Conservation (phyloP, 1,140 invertebrate genomes). For the Augochlora pura region DNA sequence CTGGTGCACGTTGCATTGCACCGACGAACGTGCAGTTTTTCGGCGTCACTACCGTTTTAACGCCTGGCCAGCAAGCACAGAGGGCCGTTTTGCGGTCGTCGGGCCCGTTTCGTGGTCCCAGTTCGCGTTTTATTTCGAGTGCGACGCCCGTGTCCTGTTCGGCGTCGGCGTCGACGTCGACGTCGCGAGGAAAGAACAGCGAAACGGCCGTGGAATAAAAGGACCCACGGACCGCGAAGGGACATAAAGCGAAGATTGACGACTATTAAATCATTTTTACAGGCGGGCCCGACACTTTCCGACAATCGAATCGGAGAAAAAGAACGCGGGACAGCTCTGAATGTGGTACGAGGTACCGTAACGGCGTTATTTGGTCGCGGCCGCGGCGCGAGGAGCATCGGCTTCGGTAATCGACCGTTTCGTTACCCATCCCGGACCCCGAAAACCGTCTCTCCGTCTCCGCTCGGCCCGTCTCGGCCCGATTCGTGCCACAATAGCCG, state of each 20-base stretch:
- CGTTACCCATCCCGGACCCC: background rate
- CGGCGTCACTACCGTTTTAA: no score
- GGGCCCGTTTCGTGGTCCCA: background rate
- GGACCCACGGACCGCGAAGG: background rate
- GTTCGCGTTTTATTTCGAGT: constrained; percentile 21
- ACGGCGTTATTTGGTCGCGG: constrained; percentile 34
- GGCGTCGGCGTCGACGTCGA: no score
- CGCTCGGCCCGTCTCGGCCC: no score
- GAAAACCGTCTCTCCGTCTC: background rate
- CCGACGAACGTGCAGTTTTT: no score
- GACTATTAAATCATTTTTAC: constrained; percentile 47
- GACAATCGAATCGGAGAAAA: constrained; percentile 33
- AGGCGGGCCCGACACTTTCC: constrained; percentile 1
- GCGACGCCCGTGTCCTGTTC: constrained; percentile 15
- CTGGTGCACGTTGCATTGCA: no score
- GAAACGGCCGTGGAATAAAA: background rate
- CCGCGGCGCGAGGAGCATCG: background rate
- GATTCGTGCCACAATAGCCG: background rate
- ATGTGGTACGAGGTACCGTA: constrained; percentile 58
- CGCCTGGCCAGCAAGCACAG: no score
- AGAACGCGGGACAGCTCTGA: constrained; percentile 12
- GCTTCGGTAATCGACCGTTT: constrained; percentile 13
- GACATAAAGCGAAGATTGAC: constrained; percentile 43
- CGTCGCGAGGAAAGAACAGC: background rate
- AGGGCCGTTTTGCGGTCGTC: background rate